Percentiles rank a stretch among this genome's conserved stretches.
phyloP scores from a whole-genome alignment of 2,888 invertebrate species.

The Microctonus aethiopoides region DNA sequence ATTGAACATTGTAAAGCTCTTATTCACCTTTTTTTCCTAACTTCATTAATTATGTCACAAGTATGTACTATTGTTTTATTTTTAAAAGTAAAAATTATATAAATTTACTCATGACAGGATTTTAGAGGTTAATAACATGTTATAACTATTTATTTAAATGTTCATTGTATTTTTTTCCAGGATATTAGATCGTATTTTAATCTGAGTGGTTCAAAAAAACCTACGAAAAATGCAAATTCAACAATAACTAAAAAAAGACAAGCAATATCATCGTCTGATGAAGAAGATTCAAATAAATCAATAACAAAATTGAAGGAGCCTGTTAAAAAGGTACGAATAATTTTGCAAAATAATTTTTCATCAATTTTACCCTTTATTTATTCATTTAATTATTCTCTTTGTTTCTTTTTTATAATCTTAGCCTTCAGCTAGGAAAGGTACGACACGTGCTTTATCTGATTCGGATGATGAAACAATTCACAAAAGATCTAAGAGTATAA shows the following conservation, averaged over 20 bases:
- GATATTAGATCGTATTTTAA: constrained; percentile 77
- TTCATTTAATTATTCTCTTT: constrained; percentile 29
- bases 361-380: constrained; percentile 7
- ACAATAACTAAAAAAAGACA: constrained; percentile 56
- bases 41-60: background rate
- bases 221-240: constrained; percentile 38
- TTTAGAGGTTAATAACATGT: background rate
- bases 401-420: constrained; percentile 6
- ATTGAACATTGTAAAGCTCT: too few species aligned
- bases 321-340: constrained; percentile 17
- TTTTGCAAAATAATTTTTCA: constrained; percentile 9
- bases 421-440: constrained; percentile 62
- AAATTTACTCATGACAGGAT: too few species aligned
- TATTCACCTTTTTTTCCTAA: background rate
- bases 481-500: constrained; percentile 48
- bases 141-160: too few species aligned
- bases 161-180: too few species aligned
- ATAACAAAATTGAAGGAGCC: constrained; percentile 54
- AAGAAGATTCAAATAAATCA: constrained; percentile 65
- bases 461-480: constrained; percentile 66
- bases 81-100: too few species aligned
- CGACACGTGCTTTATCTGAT: constrained; percentile 60
- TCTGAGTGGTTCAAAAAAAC: constrained; percentile 55
- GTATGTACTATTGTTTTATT: background rate
- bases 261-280: constrained; percentile 63